Percentiles rank a stretch among this genome's conserved stretches.
Conservation (phyloP, 2,797 vertebrate species). For the Tangara arthus region DNA sequence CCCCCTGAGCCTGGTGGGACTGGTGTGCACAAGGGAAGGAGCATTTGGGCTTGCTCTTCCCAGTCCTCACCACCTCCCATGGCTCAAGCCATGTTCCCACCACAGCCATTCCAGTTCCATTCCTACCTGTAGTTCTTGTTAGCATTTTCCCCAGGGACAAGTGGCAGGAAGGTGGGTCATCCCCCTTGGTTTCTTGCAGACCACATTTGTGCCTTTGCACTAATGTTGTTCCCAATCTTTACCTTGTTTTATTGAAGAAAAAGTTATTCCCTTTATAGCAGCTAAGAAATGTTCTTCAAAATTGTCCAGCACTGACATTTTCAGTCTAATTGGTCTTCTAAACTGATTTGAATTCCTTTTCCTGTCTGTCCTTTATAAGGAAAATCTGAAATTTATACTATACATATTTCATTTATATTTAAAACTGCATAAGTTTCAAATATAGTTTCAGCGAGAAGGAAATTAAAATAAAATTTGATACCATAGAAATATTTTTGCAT, state of each 20-base stretch:
- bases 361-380: not conserved
- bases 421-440: not conserved
- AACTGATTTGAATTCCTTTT: not conserved
- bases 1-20: not conserved
- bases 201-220: not conserved
- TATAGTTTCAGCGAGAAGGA: not conserved
- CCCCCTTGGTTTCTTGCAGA: not conserved
- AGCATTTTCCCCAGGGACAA: not conserved
- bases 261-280: not conserved
- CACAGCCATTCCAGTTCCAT: not conserved
- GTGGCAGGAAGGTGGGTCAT: not conserved
- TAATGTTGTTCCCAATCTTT: not conserved
- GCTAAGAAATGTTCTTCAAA: not conserved
- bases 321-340: not conserved
- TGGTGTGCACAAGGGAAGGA: not conserved
- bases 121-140: not conserved
- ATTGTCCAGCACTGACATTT: not conserved
- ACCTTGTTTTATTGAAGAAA: not conserved
- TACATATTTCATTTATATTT: not conserved
- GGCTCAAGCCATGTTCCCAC: not conserved
- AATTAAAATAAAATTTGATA: not conserved
- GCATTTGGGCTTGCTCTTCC: not conserved
- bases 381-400: not conserved
- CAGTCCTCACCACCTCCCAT: accelerated
- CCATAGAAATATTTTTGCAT: not conserved